Evolutionary conservation across 1,140 invertebrate genomes (phyloP), one percentile per base, ranked within the genome.

Genomic region (Liolophura sinensis): DNA sequence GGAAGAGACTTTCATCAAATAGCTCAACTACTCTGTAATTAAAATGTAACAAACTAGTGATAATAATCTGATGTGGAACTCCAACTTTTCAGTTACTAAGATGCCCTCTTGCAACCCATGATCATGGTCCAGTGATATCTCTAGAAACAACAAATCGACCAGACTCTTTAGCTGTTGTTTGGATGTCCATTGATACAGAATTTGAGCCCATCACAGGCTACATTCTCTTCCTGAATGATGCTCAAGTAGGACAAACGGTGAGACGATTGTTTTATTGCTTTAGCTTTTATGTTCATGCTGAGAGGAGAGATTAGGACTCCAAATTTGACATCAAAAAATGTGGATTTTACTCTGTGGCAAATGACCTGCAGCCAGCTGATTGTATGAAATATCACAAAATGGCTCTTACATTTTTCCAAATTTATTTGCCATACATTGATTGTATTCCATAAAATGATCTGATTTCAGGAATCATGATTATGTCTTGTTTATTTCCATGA

Each of bases 41-140:
- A n/a, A n/a, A n/a, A n/a, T n/a, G n/a, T n/a, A n/a, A n/a, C n/a
- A n/a, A n/a, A n/a, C n/a, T n/a, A n/a, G n/a, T n/a, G n/a, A n/a
- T n/a, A n/a, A n/a, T 51, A 16, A 51, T 66, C 49, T 27, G 47
- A 46, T 60, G 1, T 58, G 25, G n/a, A n/a, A n/a, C n/a, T n/a
- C n/a, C n/a, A n/a, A n/a, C n/a, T n/a, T n/a, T n/a, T 18, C 52
- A 73, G 70, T 59, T 64, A 31, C 64, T 67, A 57, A 60, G 64
- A 25, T 82, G 78, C 62, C 78, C 79, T 0, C 66, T 74, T 27
- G 67, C 71, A 52, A 79, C 70, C 6, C 70, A 71, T 48, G 67
- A 74, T 61, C 77, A 78, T 27, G 83, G 83, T 12, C 83, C 83
- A 62, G 69, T 84, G 15, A 81, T 84, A 61, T 84, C 83, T 56